Evolutionary conservation across 2,797 vertebrate genomes (phyloP).

Genomic region (Pogonophryne albipinna): DNA sequence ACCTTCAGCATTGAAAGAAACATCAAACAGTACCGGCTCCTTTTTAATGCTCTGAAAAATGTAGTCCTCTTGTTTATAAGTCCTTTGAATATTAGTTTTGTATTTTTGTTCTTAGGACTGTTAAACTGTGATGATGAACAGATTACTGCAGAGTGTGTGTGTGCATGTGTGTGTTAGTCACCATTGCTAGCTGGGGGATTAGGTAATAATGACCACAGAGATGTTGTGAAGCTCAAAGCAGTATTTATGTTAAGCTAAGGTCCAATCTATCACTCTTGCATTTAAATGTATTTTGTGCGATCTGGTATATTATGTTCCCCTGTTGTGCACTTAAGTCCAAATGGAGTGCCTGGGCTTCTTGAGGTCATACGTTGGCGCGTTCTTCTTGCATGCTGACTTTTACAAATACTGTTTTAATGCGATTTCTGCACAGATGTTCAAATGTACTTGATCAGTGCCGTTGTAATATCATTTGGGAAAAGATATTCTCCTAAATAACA

Average conservation of each 20-base stretch:
- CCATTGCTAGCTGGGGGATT: constrained; percentile 46
- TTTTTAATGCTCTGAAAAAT: constrained; percentile 13
- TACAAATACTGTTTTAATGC: neutral
- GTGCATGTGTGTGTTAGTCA: constrained; percentile 31
- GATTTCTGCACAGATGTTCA: constrained; percentile 15
- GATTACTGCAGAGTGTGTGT: neutral
- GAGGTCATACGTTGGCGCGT: constrained; percentile 16
- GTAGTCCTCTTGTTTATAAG: neutral
- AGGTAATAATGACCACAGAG: constrained; percentile 47
- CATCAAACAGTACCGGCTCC: constrained; percentile 45
- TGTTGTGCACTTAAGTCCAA: constrained; percentile 24
- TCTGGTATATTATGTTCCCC: constrained; percentile 23
- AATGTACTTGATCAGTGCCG: neutral
- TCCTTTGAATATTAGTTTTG: neutral
- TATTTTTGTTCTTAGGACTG: constrained; percentile 1
- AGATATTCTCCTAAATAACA: constrained; percentile 28
- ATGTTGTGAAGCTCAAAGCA: constrained; percentile 52
- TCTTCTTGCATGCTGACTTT: constrained; percentile 7
- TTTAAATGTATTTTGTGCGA: constrained; percentile 39
- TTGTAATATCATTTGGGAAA: constrained; percentile 22
- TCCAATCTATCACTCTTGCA: constrained; percentile 55
- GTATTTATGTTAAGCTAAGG: constrained; percentile 43
- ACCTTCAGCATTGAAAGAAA: constrained; percentile 94
- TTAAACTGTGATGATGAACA: constrained; percentile 25
- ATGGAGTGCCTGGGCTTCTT: constrained; percentile 20